Conservation (phyloP, 2,113 vertebrate species). For the Conger conger region DNA sequence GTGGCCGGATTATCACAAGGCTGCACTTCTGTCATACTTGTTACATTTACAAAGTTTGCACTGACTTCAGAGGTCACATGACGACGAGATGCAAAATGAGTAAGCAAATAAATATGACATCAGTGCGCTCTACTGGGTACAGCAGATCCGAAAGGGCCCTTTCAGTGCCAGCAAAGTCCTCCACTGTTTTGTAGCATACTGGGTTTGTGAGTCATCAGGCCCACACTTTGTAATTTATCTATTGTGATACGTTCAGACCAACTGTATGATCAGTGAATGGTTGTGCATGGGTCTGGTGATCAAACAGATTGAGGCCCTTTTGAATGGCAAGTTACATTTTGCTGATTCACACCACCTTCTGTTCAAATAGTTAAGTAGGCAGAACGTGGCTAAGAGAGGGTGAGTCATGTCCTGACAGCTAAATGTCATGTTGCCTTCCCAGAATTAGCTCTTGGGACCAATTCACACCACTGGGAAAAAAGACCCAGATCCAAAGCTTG, state of each 20-base stretch:
- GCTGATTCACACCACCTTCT: conserved; percentile 1
- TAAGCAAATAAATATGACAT: background rate
- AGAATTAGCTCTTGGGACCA: background rate
- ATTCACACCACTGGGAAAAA: background rate
- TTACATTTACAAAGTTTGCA: background rate
- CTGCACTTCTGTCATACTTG: background rate
- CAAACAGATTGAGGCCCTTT: background rate
- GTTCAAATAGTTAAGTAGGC: background rate
- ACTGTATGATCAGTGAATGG: background rate
- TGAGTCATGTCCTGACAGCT: background rate
- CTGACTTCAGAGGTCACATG: background rate
- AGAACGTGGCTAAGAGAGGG: background rate
- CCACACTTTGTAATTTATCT: background rate
- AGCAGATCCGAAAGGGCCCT: background rate
- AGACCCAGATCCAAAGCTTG: background rate
- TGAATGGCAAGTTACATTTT: background rate
- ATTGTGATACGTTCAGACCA: background rate
- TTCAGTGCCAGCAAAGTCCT: background rate
- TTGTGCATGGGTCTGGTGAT: background rate
- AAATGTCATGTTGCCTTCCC: background rate
- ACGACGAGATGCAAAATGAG: background rate
- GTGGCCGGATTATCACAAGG: background rate
- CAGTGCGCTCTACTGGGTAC: background rate
- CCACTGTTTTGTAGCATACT: background rate
- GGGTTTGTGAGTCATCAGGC: background rate